These are phyloP conservation scores for Chromis chromis DNA, from an alignment of 2,797 vertebrate genomes.

Conservation along the genomic window DNA sequence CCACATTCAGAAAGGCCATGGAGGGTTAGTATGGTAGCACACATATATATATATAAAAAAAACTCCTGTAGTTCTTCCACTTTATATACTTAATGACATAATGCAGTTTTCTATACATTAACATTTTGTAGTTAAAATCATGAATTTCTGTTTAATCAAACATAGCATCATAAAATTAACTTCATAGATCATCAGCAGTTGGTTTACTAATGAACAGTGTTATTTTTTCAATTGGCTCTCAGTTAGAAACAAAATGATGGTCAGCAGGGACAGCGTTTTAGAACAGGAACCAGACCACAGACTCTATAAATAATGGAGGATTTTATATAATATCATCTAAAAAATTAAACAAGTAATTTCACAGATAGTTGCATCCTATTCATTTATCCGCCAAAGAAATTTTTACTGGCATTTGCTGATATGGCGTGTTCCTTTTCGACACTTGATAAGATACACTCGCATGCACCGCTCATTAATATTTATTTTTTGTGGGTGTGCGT, in stretches of 20 bases:
- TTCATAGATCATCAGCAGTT: no score
- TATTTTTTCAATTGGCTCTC: neutral
- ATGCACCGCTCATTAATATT: neutral
- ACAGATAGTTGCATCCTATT: neutral
- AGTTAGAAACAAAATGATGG: neutral
- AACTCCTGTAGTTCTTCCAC: neutral
- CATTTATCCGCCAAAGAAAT: neutral
- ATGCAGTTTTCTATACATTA: neutral
- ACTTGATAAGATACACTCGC: neutral
- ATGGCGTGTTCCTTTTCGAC: constrained; percentile 5
- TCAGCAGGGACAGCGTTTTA: neutral
- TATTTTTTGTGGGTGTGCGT: constrained; percentile 2
- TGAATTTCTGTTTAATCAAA: neutral
- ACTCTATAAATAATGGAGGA: neutral
- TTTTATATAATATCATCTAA: constrained; percentile 10
- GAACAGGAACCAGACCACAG: neutral
- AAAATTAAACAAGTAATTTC: neutral
- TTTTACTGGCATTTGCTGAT: neutral
- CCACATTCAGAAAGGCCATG: constrained; percentile 90
- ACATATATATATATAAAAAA: neutral
- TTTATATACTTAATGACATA: neutral
- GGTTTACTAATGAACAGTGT: no score
- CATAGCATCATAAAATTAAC: no score
- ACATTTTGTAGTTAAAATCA: neutral
- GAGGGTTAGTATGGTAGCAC: constrained; percentile 84